Percentiles rank a stretch among this genome's conserved stretches.
Conservation (phyloP, 2,797 vertebrate species). For the Muscicapa comitata region DNA sequence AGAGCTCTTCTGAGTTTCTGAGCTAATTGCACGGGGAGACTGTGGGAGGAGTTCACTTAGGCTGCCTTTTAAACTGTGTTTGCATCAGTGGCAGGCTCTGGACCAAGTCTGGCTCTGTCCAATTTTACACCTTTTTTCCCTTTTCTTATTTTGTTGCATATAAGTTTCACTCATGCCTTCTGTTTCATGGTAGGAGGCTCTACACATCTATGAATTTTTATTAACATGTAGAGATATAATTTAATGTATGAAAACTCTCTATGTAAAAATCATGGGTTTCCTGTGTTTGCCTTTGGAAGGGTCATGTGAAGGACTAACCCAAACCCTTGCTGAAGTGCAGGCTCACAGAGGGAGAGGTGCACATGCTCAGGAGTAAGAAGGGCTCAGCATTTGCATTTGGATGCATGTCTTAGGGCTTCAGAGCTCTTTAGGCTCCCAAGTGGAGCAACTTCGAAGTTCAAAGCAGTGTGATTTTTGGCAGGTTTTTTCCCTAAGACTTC, state of each 20-base stretch:
- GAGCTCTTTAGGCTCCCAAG: conserved; percentile 34
- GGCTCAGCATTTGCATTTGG: conserved; percentile 51
- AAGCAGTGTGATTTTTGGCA: conserved; percentile 54
- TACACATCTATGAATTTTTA: background rate
- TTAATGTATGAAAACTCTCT: background rate
- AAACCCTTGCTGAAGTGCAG: background rate
- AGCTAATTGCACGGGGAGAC: fast-evolving
- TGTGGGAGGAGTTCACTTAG: background rate
- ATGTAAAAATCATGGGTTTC: background rate
- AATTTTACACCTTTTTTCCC: background rate
- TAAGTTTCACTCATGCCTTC: background rate
- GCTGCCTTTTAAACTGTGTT: background rate
- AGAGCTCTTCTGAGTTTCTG: background rate
- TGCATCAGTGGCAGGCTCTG: background rate
- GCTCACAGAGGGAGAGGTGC: background rate
- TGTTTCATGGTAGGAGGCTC: background rate
- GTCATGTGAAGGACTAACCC: background rate
- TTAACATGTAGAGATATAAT: background rate
- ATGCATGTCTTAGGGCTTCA: conserved; percentile 35
- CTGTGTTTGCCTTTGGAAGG: background rate
- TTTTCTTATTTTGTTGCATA: background rate
- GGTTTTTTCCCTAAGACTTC: conserved; percentile 44
- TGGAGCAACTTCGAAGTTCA: conserved; percentile 54
- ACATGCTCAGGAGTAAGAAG: background rate
- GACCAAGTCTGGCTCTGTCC: background rate